Evolutionary conservation across 2,888 invertebrate species (phyloP).

Genomic region (Erebia palarica): DNA sequence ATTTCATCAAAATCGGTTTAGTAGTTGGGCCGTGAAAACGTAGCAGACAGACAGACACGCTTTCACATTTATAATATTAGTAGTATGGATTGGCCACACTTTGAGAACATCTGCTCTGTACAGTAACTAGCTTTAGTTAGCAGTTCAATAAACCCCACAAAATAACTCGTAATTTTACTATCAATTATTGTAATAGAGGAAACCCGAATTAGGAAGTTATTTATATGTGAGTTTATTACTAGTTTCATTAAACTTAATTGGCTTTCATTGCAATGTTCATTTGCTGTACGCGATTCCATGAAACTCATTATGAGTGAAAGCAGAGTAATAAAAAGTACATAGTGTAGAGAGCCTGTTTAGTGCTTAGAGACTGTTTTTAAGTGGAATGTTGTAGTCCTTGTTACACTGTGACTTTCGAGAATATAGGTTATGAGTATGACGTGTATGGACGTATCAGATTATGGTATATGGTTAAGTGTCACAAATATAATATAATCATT

Average conservation of each 20-base stretch:
- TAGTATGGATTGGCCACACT: neutral
- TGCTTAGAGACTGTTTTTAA: neutral
- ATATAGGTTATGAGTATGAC: neutral
- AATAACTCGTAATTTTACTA: constrained; percentile 43
- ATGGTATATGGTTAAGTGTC: neutral
- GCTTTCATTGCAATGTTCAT: constrained; percentile 59
- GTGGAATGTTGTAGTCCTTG: neutral
- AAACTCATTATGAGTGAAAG: constrained; percentile 33
- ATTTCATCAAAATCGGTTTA: no score
- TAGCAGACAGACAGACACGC: no score
- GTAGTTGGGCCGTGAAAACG: no score
- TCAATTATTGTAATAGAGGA: constrained; percentile 58
- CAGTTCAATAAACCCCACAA: constrained; percentile 39
- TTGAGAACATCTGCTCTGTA: constrained; percentile 10
- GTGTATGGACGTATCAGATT: neutral
- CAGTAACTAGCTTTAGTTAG: constrained; percentile 32
- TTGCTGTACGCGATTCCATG: constrained; percentile 47
- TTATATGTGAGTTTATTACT: constrained; percentile 53
- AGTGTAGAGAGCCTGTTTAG: constrained; percentile 16
- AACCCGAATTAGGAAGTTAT: constrained; percentile 61
- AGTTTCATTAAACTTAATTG: constrained; percentile 66
- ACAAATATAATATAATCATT: neutral
- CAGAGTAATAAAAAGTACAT: constrained; percentile 28
- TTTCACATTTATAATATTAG: no score
- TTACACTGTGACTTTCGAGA: neutral